Conservation (phyloP, 2,113 vertebrate species). For the Gopherus flavomarginatus region DNA sequence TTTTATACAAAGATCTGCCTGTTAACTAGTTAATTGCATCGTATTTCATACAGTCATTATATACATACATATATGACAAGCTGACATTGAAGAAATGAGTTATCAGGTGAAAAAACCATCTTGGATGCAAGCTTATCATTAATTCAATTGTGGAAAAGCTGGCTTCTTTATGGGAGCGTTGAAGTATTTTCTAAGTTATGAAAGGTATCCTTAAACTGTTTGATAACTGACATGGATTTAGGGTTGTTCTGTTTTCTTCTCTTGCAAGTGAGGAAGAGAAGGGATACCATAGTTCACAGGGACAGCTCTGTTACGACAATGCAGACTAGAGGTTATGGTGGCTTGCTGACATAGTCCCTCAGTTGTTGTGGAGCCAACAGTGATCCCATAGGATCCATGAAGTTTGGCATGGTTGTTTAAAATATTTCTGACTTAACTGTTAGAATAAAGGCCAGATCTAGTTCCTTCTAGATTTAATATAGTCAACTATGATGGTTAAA, state of each 20-base stretch:
- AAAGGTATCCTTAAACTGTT: rapidly evolving
- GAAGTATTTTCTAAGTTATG: rapidly evolving
- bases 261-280: not conserved
- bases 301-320: rapidly evolving
- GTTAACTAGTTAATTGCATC: too few species aligned
- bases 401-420: not conserved
- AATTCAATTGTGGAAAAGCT: not conserved
- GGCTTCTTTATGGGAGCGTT: rapidly evolving
- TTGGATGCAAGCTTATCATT: rapidly evolving
- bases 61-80: rapidly evolving
- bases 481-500: rapidly evolving
- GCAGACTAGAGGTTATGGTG: slow-evolving; percentile 23
- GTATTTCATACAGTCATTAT: not conserved
- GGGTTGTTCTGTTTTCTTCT: not conserved
- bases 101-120: rapidly evolving
- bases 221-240: rapidly evolving
- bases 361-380: not conserved
- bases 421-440: rapidly evolving
- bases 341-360: not conserved
- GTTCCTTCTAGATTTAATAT: rapidly evolving
- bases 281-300: not conserved
- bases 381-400: rapidly evolving
- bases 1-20: not conserved
- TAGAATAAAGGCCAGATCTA: not conserved
- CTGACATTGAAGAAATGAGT: rapidly evolving